Evolutionary conservation across 92 coral and sea anemone species (phyloP), one percentile per base, ranked within the genome.

Genomic region (Epizoanthus illoricatus): DNA sequence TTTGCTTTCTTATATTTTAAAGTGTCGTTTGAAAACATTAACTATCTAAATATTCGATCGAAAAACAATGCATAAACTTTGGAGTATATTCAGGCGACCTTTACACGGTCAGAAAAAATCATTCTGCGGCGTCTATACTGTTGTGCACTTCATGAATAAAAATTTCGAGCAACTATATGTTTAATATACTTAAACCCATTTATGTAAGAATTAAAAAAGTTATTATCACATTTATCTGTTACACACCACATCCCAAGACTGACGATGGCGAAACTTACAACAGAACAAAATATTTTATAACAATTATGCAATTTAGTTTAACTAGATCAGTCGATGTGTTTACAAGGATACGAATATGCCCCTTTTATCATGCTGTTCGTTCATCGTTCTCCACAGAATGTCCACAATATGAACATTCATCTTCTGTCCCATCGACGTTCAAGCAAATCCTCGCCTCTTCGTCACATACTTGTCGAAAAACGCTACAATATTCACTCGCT

Each of bases 291-390:
- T 36, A 39, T 39, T 49, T 28, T 52, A 9, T 52, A 52, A 52
- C 56, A 36, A 36, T 57, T 21, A 23, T 9, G 64, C 24, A 75
- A 39, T 4, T 24, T 39, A 10, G 5, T n/a, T 33, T n/a, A 7
- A 33, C 36, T 59, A 15, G 56, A 18, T 1, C 33, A 28, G 33
- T 13, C 28, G 23, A 10, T 58, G 52, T 61, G 41, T 33, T 60
- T 52, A 91, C 80, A 97, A 97, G 98, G 99, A 97, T 97, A 97
- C 99, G 99, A 97, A 86, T 97, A 97, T 42, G 99, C 99, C 71
- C 98, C 98, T 55, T 85, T 94, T 87, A 97, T 91, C 97, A 93
- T 93, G 78, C 88, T 91, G 91, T 86, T 90, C 84, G 75, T 82
- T 92, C 92, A 83, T 72, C 49, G 55, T 73, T 79, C 83, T 78